Base-by-base conservation (phyloP, 2,113 vertebrate genomes). In the Capricornis sumatraensis region DNA sequence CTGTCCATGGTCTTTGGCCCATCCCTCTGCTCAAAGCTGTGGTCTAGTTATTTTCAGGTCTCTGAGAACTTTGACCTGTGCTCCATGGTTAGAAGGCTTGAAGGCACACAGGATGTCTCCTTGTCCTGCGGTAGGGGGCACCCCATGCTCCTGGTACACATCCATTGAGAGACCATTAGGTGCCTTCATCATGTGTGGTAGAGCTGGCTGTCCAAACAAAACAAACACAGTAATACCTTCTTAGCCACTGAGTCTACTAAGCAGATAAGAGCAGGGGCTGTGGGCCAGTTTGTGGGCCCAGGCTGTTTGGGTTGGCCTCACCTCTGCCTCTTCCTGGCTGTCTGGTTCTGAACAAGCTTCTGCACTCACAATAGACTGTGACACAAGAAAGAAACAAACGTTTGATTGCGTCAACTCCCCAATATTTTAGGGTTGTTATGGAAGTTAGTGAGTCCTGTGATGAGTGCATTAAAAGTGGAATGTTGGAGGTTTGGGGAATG, bases 231-330 rank as follows among this genome's bases (percentile, higher is more conserved):
- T 12, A 1, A 30, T 64, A n/a, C 64, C 53, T 85, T 33, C 16
- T 3, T 0, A 27, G 74, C 2, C 9, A 2, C 0, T 55, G 50
- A 45, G 40, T 7, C 13, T 14, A 16, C 19, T 14, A 25, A 5
- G 53, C 11, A 2, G 5, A n/a, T 57, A 16, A 9, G 28, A 36
- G 27, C 14, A 67, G 52, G 76, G 19, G 33, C 15, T 7, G 27
- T 3, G 14, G 27, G 30, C 85, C 57, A 50, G 47, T 50, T 50
- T 50, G 47, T 50, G 47, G 47, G 47, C 47, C 2, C 47, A 45
- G 93, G 74, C n/a, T 45, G 21, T 64, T 7, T 14, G 76, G 94
- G 43, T 7, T 19, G 9, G 19, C 25, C 30, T 33, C 33, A 33
- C 27, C 64, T 58, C 64, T 57, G 82, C 28, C 81, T 6, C 52